These are phyloP conservation scores for Drosophila ananassae DNA, from an alignment of 1,140 invertebrate genomes.

Conservation along the genomic window DNA sequence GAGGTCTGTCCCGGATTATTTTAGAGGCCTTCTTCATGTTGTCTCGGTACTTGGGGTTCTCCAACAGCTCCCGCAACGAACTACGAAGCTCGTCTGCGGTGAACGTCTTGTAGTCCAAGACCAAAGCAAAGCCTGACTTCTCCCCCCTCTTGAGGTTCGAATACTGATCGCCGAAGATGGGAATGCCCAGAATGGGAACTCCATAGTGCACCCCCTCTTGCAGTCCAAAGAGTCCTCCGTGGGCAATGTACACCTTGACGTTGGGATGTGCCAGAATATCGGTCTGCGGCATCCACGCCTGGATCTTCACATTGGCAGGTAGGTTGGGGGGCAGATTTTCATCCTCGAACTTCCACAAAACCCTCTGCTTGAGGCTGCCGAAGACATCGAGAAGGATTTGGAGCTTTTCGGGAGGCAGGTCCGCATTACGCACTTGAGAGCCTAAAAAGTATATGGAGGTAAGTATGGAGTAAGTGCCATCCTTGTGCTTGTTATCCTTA, in stretches of 20 bases:
- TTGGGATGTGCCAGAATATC: conserved; percentile 87
- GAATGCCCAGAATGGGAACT: conserved; percentile 87
- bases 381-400: conserved; percentile 85
- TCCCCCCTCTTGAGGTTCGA: conserved; percentile 56
- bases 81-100: conserved; percentile 75
- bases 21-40: conserved; percentile 82
- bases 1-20: conserved; percentile 85
- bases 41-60: conserved; percentile 82
- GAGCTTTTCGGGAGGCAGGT: conserved; percentile 83
- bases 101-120: conserved; percentile 58
- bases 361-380: conserved; percentile 85
- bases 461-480: not conserved
- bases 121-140: conserved; percentile 51
- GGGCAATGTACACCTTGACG: conserved; percentile 86
- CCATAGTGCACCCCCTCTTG: conserved; percentile 87
- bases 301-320: conserved; percentile 86
- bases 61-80: conserved; percentile 83
- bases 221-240: conserved; percentile 86
- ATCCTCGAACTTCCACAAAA: conserved; percentile 88
- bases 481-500: not conserved
- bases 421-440: conserved; percentile 72
- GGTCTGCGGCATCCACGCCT: conserved; percentile 87
- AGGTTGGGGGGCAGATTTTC: conserved; percentile 81
- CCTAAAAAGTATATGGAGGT: conserved; percentile 24
- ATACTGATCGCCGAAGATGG: conserved; percentile 86